These are phyloP conservation scores for Amblyraja radiata DNA, from an alignment of 2,797 vertebrate genomes.

Conservation along the genomic window DNA sequence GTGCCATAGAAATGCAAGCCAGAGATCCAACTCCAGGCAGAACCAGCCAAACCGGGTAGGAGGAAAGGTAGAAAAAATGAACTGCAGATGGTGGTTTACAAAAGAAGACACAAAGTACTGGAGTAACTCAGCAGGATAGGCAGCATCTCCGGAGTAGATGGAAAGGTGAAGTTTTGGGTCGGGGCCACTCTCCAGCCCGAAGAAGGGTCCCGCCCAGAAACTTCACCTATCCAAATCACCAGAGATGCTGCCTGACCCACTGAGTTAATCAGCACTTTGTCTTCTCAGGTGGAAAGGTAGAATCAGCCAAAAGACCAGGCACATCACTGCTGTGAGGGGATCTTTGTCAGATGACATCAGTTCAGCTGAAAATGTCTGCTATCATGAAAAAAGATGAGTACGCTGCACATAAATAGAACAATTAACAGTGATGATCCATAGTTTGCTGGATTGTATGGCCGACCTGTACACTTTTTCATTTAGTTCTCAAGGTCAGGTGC, in stretches of 20 bases:
- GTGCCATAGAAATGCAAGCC: background rate
- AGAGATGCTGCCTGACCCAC: too few relatives aligned
- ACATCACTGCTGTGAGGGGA: background rate
- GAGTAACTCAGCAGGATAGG: too few relatives aligned
- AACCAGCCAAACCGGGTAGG: background rate
- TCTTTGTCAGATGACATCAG: background rate
- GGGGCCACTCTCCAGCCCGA: too few relatives aligned
- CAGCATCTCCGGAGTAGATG: too few relatives aligned
- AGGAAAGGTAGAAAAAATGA: background rate
- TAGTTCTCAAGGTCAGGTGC: too few relatives aligned
- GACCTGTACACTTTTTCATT: too few relatives aligned
- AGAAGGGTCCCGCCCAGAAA: too few relatives aligned
- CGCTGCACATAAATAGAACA: background rate
- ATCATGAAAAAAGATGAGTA: background rate
- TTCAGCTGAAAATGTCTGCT: background rate
- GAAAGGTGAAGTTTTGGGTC: too few relatives aligned
- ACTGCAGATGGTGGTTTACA: too few relatives aligned
- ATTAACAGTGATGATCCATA: background rate
- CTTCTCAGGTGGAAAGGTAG: background rate
- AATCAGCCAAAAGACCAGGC: background rate
- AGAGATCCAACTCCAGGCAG: background rate
- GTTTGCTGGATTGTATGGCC: background rate
- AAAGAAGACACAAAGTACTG: too few relatives aligned
- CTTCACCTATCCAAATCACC: too few relatives aligned
- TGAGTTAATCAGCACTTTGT: too few relatives aligned